Base-by-base conservation (phyloP, 2,113 vertebrate genomes). In the Sprattus sprattus region DNA sequence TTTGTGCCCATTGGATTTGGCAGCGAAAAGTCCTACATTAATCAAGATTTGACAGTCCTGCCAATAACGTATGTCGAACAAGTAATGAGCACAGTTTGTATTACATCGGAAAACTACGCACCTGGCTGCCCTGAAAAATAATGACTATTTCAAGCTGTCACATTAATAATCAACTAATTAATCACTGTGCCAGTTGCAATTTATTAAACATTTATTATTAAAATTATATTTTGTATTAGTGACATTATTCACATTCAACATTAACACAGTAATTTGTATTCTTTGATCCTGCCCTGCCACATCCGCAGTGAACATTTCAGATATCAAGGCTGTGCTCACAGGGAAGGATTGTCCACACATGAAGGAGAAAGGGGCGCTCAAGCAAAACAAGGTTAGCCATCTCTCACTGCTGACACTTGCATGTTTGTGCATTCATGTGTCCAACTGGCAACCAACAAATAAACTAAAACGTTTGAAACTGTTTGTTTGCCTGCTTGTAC, bases 301-400 rank as follows among this genome's bases (percentile, higher is more conserved):
- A 86, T 89, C 92, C 94, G 81, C 95, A 99, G 98, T 99, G 93
- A 97, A 97, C 22, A 97, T 99, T 93, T 97, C 97, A 90, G 98
- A 99, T 92, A 99, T 99, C 94, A 99, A 99, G 95, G 97, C 98
- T 67, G 95, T 99, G 91, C 95, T 99, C 93, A 99, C 98, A 60
- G 98, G 98, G 87, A 99, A 99, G 90, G 98, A 99, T 92, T 99
- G 98, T 89, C 98, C 97, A 91, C 97, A 99, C 88, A 98, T 99
- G 97, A 99, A 99, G 94, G 98, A 99, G 91, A 99, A 99, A 93
- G 98, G 97, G 93, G 97, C 98, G 88, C 97, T 98, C 89, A 99
- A 98, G 95, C 98, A 99, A 94, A 99, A 99, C 93, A 99, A 99
- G 98, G 98, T 99, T 80, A 0, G 39, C 11, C 25, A 11, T 25